Percentiles rank a stretch among this genome's conserved stretches.
These are phyloP conservation scores for Acestrorhynchus altus DNA, from an alignment of 2,797 vertebrate species.

Conservation along the genomic window DNA sequence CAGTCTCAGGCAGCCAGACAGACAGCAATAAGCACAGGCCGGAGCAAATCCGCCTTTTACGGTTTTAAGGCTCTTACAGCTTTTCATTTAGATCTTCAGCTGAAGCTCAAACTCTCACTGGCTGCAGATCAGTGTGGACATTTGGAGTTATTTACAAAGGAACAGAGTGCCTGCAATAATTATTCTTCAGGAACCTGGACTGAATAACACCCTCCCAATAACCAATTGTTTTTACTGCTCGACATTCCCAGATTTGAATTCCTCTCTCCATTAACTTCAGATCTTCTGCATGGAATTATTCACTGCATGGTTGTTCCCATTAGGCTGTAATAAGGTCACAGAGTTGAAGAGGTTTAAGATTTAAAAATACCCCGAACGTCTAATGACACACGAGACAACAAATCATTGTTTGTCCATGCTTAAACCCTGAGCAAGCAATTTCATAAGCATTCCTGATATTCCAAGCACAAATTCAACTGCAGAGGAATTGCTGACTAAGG, in stretches of 20 bases:
- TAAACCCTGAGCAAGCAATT: constrained; percentile 2
- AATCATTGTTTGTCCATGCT: not conserved
- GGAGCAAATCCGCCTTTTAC: constrained; percentile 5
- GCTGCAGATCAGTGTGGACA: not conserved
- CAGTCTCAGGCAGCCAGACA: constrained; percentile 1
- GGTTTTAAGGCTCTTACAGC: constrained; percentile 1
- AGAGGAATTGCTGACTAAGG: constrained; percentile 21
- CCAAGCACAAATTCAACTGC: not conserved
- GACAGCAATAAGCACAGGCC: constrained; percentile 22
- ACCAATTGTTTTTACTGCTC: no score
- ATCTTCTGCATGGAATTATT: no score
- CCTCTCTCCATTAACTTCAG: no score
- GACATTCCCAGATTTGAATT: no score
- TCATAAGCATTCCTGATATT: constrained; percentile 20
- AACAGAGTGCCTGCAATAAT: not conserved
- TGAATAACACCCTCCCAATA: no score
- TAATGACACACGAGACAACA: not conserved
- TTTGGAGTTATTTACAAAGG: not conserved
- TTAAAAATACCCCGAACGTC: not conserved
- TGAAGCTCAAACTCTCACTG: constrained; percentile 11
- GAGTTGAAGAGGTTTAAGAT: no score
- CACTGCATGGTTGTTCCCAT: no score
- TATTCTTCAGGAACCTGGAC: no score
- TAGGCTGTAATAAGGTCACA: no score
- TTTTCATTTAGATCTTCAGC: constrained; percentile 16